These are phyloP conservation scores for Drosophila longiperda DNA, from an alignment of 2,888 invertebrate genomes.

Conservation along the genomic window DNA sequence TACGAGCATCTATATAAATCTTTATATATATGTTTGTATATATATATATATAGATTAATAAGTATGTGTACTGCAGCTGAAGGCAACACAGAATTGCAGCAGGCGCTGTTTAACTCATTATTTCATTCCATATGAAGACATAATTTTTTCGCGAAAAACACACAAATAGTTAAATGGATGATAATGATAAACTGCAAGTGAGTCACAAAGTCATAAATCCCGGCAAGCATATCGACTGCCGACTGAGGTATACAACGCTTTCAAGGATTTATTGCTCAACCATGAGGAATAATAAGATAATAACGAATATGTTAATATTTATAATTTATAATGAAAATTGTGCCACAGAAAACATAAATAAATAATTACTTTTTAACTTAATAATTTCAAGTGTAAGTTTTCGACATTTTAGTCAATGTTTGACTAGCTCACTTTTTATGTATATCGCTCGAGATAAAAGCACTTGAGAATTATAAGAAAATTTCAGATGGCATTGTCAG, in stretches of 20 bases:
- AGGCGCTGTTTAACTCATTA: constrained; percentile 39
- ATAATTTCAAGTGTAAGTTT: too few relatives aligned
- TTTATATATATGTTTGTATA: constrained; percentile 1
- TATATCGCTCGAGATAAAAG: too few relatives aligned
- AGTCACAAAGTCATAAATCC: constrained; percentile 20
- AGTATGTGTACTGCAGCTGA: constrained; percentile 1
- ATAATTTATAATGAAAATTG: background rate
- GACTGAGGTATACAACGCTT: constrained; percentile 30
- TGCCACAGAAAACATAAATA: background rate
- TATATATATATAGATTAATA: background rate
- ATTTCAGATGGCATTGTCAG: too few relatives aligned
- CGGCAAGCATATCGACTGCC: constrained; percentile 2
- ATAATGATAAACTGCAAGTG: constrained; percentile 57
- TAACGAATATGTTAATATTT: constrained; percentile 50
- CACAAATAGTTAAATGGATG: constrained; percentile 56
- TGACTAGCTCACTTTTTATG: too few relatives aligned
- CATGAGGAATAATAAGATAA: constrained; percentile 81
- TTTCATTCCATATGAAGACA: constrained; percentile 45
- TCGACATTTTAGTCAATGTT: too few relatives aligned
- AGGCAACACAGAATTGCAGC: constrained; percentile 11
- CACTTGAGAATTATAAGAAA: too few relatives aligned
- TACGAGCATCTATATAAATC: constrained; percentile 14
- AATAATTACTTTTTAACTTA: too few relatives aligned
- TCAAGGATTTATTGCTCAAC: constrained; percentile 64
- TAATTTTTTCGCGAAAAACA: constrained; percentile 38